phyloP scores from a whole-genome alignment of 1,140 invertebrate genomes.

The Zaprionus vittiger region DNA sequence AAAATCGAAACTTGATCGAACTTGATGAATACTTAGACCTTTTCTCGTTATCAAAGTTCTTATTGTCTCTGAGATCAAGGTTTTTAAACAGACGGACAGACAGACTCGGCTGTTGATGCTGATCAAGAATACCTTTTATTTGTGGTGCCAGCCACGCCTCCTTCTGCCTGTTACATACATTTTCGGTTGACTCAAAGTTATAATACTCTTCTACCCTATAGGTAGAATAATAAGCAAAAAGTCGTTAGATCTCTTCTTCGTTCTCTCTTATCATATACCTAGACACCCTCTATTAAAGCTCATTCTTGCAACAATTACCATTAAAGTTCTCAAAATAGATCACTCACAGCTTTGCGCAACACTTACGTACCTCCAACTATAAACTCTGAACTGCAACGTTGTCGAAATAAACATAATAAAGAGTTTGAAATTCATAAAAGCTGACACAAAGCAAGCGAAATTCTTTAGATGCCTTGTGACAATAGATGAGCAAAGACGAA shows the following conservation, averaged over 20 bases:
- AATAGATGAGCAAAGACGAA: background rate
- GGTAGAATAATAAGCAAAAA: background rate
- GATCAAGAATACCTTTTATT: no score
- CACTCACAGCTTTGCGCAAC: background rate
- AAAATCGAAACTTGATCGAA: no score
- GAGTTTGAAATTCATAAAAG: slow-evolving; percentile 11
- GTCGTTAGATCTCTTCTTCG: background rate
- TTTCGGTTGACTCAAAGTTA: no score
- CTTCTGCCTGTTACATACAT: no score
- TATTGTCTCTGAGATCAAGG: no score
- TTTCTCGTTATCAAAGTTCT: no score
- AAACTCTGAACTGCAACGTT: slow-evolving; percentile 7
- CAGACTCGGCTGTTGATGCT: no score
- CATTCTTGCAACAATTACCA: background rate
- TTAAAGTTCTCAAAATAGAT: background rate
- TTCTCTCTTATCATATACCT: background rate
- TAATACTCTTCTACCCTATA: no score
- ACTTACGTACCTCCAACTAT: slow-evolving; percentile 10
- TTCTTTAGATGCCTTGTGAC: background rate
- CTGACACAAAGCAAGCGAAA: background rate
- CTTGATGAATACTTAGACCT: no score
- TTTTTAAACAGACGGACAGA: no score
- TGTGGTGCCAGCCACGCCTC: no score
- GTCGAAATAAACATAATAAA: background rate
- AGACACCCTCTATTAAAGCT: slow-evolving; percentile 1